Conservation (phyloP, 2,113 vertebrate species). For the Cyanistes caeruleus region DNA sequence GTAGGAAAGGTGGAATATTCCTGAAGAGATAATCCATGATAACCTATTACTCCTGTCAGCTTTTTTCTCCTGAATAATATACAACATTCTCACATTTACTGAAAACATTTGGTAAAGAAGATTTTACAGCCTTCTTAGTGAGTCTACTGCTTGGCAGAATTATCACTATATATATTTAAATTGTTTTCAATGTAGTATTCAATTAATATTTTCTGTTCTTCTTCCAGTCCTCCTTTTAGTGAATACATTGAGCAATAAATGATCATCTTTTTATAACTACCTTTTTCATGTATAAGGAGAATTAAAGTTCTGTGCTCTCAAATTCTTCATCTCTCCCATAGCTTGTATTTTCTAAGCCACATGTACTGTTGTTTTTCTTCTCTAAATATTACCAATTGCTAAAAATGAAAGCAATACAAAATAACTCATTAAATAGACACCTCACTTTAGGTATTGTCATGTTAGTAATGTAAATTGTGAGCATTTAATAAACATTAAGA, state of each 20-base stretch:
- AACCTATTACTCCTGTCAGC: neutral
- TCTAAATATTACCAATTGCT: neutral
- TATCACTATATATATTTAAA: neutral
- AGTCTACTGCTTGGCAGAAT: neutral
- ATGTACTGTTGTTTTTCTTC: neutral
- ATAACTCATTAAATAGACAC: neutral
- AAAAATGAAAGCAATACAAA: neutral
- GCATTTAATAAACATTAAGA: neutral
- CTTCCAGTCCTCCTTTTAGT: neutral
- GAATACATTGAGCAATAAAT: neutral
- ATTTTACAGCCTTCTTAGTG: neutral
- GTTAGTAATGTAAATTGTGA: neutral
- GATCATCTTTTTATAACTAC: neutral
- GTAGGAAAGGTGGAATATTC: neutral
- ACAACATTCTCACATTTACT: neutral
- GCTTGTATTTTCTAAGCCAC: neutral
- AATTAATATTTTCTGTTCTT: neutral
- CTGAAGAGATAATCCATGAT: neutral
- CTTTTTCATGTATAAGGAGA: neutral
- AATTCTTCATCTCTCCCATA: neutral
- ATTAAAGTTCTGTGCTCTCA: neutral
- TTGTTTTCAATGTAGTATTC: neutral
- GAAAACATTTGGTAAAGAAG: neutral
- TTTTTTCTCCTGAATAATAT: neutral
- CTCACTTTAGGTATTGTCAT: neutral